A percentile compares a stretch with the other conserved stretches of the same genome.
These are phyloP conservation scores for Parazoanthus swiftii DNA, from an alignment of 92 coral and sea anemone species.

Conservation along the genomic window DNA sequence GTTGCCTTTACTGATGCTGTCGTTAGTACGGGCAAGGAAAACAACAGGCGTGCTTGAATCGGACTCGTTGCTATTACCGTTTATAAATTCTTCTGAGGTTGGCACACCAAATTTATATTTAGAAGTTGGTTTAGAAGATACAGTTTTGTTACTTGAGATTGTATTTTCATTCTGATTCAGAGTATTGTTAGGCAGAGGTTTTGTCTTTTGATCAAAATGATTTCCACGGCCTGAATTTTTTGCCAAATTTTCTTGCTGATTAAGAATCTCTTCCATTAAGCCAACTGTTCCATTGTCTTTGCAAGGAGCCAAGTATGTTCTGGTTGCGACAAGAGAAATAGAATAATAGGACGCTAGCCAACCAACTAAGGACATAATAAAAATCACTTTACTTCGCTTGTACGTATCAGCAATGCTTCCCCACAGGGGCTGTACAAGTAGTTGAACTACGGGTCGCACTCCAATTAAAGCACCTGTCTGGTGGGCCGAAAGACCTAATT, in stretches of 20 bases:
- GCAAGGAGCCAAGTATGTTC: slow-evolving; percentile 63
- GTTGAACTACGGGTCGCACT: slow-evolving; percentile 76
- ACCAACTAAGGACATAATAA: slow-evolving; percentile 71
- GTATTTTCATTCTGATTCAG: background rate
- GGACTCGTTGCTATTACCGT: background rate
- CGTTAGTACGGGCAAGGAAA: background rate
- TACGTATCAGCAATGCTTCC: slow-evolving; percentile 81
- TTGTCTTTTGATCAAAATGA: background rate
- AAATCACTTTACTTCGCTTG: slow-evolving; percentile 65
- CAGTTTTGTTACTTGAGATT: background rate
- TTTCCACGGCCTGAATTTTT: background rate
- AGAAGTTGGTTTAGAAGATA: background rate
- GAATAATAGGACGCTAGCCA: slow-evolving; percentile 84
- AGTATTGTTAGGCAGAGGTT: background rate
- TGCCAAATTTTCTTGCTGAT: slow-evolving; percentile 28
- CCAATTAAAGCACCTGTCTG: slow-evolving; percentile 92
- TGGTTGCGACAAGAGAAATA: slow-evolving; percentile 73
- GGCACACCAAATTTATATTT: background rate
- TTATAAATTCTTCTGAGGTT: background rate
- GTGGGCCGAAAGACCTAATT: slow-evolving; percentile 85
- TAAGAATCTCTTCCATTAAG: slow-evolving; percentile 60
- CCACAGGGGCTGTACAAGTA: slow-evolving; percentile 84
- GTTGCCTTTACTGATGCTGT: background rate
- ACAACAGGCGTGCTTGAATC: background rate
- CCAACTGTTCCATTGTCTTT: slow-evolving; percentile 71